These are phyloP conservation scores for Propithecus coquereli DNA, from an alignment of 2,113 vertebrate species.

Conservation along the genomic window DNA sequence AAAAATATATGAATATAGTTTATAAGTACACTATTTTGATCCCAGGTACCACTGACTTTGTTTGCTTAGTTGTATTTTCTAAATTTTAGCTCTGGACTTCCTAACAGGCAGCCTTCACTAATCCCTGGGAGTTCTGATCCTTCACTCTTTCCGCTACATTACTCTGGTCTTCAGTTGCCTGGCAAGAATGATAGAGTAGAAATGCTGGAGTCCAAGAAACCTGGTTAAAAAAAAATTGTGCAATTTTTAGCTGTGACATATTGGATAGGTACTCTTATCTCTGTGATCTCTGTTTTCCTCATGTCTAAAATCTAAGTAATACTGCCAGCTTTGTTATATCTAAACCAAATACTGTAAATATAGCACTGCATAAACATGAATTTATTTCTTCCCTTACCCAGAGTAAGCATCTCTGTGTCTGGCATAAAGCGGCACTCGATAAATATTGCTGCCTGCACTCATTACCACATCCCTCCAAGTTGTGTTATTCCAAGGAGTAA, in stretches of 20 bases:
- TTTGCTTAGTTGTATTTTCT: background rate
- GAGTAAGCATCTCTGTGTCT: background rate
- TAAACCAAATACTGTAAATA: background rate
- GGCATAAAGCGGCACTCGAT: background rate
- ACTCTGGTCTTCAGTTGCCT: background rate
- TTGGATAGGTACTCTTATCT: background rate
- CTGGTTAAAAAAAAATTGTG: background rate
- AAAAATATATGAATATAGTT: background rate
- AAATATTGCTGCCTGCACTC: no score
- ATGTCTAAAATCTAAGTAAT: background rate
- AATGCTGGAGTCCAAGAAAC: background rate
- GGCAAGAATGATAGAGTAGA: background rate
- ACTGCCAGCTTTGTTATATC: background rate
- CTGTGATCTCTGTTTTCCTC: background rate
- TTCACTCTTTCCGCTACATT: background rate
- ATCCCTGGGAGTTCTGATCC: background rate
- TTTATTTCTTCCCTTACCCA: background rate
- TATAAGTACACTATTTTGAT: background rate
- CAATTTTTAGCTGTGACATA: background rate
- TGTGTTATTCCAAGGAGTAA: background rate
- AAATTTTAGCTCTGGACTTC: background rate
- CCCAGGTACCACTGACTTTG: background rate
- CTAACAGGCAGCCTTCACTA: background rate
- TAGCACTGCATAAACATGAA: background rate
- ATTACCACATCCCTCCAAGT: background rate